Evolutionary conservation across 2,113 vertebrate genomes (phyloP).

Genomic region (Cheirogaleus medius): DNA sequence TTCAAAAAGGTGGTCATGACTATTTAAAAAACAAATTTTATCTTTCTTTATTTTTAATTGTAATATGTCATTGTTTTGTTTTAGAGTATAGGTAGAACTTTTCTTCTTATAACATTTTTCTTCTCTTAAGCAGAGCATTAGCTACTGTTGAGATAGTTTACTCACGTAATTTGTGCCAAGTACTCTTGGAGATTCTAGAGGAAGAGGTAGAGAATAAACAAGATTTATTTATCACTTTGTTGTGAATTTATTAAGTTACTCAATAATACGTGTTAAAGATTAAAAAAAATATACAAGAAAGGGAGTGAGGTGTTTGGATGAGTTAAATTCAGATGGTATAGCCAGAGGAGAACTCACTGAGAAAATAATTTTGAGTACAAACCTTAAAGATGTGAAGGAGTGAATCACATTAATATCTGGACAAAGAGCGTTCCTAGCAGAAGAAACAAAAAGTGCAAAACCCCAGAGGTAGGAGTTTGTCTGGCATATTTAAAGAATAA

Average conservation of each 20-base stretch:
- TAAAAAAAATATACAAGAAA: neutral
- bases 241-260: neutral
- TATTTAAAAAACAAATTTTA: neutral
- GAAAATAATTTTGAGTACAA: neutral
- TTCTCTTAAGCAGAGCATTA: neutral
- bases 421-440: neutral
- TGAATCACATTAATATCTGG: neutral
- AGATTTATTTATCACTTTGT: neutral
- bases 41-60: neutral
- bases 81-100: neutral
- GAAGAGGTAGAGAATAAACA: neutral
- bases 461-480: neutral
- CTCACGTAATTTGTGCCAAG: neutral
- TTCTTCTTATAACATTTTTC: neutral
- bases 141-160: neutral
- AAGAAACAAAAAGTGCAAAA: neutral
- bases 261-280: neutral
- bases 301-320: neutral
- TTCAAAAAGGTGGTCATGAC: neutral
- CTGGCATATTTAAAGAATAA: neutral
- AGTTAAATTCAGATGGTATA: neutral
- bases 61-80: constrained; percentile 1
- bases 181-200: neutral
- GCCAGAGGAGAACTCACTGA: neutral
- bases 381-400: neutral